Base-by-base conservation (phyloP, 2,113 vertebrate genomes). In the Oceanodroma tethys region DNA sequence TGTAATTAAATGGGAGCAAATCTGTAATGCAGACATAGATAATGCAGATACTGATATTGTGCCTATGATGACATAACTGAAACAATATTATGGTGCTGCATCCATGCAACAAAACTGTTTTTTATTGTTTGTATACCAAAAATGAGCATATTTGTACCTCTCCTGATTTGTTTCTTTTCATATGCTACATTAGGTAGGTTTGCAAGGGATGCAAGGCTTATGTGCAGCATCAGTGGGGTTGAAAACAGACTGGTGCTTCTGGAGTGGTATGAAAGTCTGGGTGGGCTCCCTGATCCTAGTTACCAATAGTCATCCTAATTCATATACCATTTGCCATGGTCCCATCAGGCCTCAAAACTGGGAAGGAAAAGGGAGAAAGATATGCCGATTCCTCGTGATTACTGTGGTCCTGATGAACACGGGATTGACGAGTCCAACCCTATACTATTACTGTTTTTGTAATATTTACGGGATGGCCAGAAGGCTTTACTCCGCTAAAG, bases 301-400 rank as follows among this genome's bases (percentile, higher is more conserved):
- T 34, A 58, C n/a, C 78, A 47, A 7, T 1, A 50, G 21, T 21
- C 30, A 38, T 2, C 27, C 68, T 26, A 40, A 59, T 21, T 23
- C 70, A 40, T 6, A 13, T 0, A 3, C 11, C 63, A 14, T 4
- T n/a, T 43, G 27, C 47, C 50, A 7, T 0, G 5, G 30, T 50
- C 32, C 29, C 26, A 14, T 23, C 32, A 16, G 5, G 36, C 18
- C 88, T 55, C 59, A 43, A 9, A 75, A 55, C 16, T 13, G 43
- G 20, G 48, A 50, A 84, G 45, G 43, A 16, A 66, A 48, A 74
- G 42, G 38, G 22, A 53, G 25, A 58, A 70, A 56, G 20, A 29
- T 4, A 21, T 0, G 7, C 26, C 9, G 45, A 45, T 52, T 21
- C 5, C 18, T 36, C 1, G 0, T 67, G 40, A 68, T n/a, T 71